Base-by-base conservation (phyloP, 2,888 invertebrate genomes). In the Lottia scabra region DNA sequence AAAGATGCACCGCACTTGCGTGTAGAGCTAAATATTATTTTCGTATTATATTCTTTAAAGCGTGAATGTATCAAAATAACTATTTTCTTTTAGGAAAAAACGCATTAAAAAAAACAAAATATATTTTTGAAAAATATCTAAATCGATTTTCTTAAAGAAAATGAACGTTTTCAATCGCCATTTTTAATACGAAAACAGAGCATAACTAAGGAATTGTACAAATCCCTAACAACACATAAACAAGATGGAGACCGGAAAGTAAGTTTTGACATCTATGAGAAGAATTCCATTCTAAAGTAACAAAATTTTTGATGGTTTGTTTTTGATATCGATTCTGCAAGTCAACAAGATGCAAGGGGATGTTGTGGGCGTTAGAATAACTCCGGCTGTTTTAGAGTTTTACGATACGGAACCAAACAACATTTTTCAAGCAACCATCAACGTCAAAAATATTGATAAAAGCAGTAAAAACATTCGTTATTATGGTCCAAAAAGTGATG, bases 401-500 rank as follows among this genome's bases (percentile, higher is more conserved):
- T 82, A 77, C 76, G 87, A 89, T 74, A 83, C 84, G 38, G 83
- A 84, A 66, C 79, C 85, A 15, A 82, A 84, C 63, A 78, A 76
- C 6, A 72, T 82, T 38, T 83, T 84, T 72, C 82, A 83, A 65
- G 72, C 85, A 64, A 83, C 83, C 67, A 80, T 89, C 44, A 84
- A 85, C 23, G 87, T 89, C 66, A 85, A 87, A 81, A 89, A 89
- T 78, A 84, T 87, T 44, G 84, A 86, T 77, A 87, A 83, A 78
- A 78, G 80, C 15, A 85, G 86, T 80, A 85, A 85, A 79, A 85
- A 80, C 66, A 86, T 89, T 62, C 80, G 89, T 46, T 87, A 83
- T 74, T 88, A 87, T 81, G 85, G 83, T 46, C 88, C 89, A 19
- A 87, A 88, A 78, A 83, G 83, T 68, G 85, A 87, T 83, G 89